Evolutionary conservation across 2,797 vertebrate species (phyloP), one percentile per base, ranked within the genome.

Genomic region (Siniperca scherzeri): DNA sequence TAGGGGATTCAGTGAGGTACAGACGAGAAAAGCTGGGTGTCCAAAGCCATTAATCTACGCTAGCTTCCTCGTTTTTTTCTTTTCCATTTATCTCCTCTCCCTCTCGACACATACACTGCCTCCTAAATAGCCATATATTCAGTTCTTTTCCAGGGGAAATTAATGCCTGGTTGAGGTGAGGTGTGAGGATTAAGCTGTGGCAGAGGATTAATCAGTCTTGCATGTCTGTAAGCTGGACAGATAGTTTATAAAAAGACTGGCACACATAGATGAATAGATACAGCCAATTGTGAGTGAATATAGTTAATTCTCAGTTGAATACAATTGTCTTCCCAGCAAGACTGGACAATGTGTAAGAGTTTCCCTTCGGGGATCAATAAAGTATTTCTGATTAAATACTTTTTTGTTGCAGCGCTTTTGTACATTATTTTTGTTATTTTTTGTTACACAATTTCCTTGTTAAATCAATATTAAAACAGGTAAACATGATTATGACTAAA

Each of bases 71-170:
- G 0, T 46, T 80, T 85, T 79, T 65, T 57, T 68, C 25, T 30
- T 68, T 77, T 87, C 50, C 72, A 79, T 80, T 77, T 79, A 61
- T 66, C 81, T 80, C 50, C 62, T 86, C 67, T 80, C 38, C 57
- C 48, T 80, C 52, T 55, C 14, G 13, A 84, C 69, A 81, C 68
- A 87, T 57, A 71, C 61, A 74, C 53, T 78, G 17, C 50, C 62
- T 77, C 67, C 84, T 87, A 86, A 91, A 91, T 59, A 85, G 78
- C 78, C 70, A 87, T 74, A 90, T 67, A 85, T 85, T 81, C 62
- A 76, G 71, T 77, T 78, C 66, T 76, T 88, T 88, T 89, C 70
- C 70, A 84, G 57, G 62, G 83, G 70, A 88, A 87, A 89, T 84
- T 42, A 89, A 90, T 88, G 78, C 60, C 70, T 72, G 42, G 82